These are phyloP conservation scores for Porites lobata DNA, from an alignment of 92 coral and sea anemone genomes.

Conservation along the genomic window DNA sequence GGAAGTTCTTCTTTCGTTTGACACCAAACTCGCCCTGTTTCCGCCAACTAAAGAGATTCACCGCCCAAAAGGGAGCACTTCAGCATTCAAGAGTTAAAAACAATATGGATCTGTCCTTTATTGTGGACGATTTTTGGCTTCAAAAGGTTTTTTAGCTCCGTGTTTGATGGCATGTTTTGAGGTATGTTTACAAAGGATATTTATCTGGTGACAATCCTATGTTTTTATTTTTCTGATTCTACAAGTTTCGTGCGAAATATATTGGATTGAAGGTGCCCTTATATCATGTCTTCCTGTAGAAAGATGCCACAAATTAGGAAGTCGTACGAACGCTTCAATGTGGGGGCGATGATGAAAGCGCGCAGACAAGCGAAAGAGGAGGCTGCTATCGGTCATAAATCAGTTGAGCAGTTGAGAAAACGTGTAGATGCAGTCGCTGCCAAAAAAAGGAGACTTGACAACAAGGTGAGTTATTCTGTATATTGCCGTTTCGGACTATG, in stretches of 20 bases:
- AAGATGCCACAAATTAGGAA: conserved; percentile 60
- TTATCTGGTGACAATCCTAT: conserved; percentile 63
- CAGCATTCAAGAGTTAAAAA: too few species aligned
- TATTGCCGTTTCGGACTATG: conserved; percentile 2
- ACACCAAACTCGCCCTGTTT: too few species aligned
- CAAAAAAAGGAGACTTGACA: conserved; percentile 65
- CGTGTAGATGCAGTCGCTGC: conserved; percentile 52
- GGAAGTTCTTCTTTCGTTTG: not conserved
- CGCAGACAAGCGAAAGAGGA: conserved; percentile 48
- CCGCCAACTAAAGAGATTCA: not conserved
- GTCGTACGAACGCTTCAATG: conserved; percentile 60
- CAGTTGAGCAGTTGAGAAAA: conserved; percentile 46
- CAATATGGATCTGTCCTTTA: conserved; percentile 17
- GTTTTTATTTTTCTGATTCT: conserved; percentile 61
- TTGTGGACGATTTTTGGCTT: conserved; percentile 50
- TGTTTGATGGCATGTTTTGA: conserved; percentile 1
- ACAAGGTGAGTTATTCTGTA: conserved; percentile 55
- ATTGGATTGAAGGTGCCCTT: conserved; percentile 39
- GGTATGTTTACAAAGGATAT: not conserved
- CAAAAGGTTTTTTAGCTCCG: conserved; percentile 66
- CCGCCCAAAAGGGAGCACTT: not conserved
- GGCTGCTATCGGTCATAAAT: conserved; percentile 59
- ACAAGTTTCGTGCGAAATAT: conserved; percentile 49
- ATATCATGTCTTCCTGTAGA: conserved; percentile 46
- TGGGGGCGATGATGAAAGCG: conserved; percentile 73